Conservation (phyloP, 2,888 invertebrate species). For the Leucophenga maculata region DNA sequence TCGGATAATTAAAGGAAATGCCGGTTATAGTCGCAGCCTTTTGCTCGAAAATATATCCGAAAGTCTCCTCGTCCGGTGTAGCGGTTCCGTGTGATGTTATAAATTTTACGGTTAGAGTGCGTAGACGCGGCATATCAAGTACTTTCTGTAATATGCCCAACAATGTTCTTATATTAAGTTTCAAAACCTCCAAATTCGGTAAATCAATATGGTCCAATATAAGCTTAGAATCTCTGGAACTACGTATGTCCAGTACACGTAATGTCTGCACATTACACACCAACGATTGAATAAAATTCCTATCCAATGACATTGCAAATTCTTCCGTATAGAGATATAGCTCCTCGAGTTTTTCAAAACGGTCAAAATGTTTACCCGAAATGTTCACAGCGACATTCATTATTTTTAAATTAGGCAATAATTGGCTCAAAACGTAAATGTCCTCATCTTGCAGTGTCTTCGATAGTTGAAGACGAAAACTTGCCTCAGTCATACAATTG, state of each 20-base stretch:
- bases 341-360: not conserved
- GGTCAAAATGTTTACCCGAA: not conserved
- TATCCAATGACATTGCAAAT: not conserved
- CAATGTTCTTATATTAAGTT: not conserved
- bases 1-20: not conserved
- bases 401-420: constrained; percentile 32
- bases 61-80: not conserved
- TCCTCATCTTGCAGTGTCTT: constrained; percentile 46
- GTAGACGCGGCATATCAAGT: not conserved
- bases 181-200: constrained; percentile 4
- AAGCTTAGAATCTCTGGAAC: not conserved
- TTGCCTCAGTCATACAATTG: too few species aligned
- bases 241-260: not conserved
- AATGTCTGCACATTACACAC: not conserved
- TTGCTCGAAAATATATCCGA: not conserved
- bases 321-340: not conserved
- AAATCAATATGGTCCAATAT: not conserved
- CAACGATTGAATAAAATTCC: not conserved
- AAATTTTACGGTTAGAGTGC: not conserved
- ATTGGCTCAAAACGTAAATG: constrained; percentile 45
- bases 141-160: not conserved
- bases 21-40: not conserved
- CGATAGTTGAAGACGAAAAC: too few species aligned
- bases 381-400: not conserved
- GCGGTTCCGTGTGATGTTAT: not conserved